phyloP scores from a whole-genome alignment of 2,113 vertebrate species.

The Pogona vitticeps region DNA sequence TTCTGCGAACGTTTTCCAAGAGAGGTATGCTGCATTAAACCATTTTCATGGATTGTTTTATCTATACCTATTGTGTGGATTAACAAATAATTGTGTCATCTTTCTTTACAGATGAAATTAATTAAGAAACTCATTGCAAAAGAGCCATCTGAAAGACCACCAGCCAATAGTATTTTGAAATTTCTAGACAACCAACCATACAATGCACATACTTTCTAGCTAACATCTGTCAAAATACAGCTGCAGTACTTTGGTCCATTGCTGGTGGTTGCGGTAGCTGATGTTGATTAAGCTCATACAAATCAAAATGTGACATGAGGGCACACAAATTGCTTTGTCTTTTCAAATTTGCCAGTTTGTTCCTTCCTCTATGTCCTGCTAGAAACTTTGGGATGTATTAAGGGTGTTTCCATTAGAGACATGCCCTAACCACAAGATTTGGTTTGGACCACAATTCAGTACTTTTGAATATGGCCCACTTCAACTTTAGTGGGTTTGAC shows the following conservation, averaged over 20 bases:
- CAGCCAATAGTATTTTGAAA: constrained; percentile 30
- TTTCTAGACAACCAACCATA: rapidly evolving
- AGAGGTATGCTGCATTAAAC: constrained; percentile 54
- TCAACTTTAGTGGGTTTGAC: neutral
- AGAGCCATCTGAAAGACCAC: constrained; percentile 27
- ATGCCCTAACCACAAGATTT: neutral
- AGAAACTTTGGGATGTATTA: neutral
- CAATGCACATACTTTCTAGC: neutral
- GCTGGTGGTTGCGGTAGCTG: neutral
- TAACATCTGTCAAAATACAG: neutral
- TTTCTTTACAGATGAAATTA: constrained; percentile 54
- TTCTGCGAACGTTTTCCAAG: constrained; percentile 2
- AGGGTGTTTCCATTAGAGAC: neutral
- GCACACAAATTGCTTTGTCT: neutral
- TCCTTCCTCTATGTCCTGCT: neutral
- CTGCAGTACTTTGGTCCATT: neutral
- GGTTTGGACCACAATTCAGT: neutral
- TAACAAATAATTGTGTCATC: constrained; percentile 32
- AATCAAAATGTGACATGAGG: neutral
- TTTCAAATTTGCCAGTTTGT: neutral
- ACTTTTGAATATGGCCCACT: neutral
- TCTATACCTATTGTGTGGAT: neutral
- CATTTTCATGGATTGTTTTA: constrained; percentile 17
- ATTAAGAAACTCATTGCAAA: constrained; percentile 45
- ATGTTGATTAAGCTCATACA: neutral